phyloP scores from a whole-genome alignment of 2,888 invertebrate genomes.

The Chloroclysta siterata region DNA sequence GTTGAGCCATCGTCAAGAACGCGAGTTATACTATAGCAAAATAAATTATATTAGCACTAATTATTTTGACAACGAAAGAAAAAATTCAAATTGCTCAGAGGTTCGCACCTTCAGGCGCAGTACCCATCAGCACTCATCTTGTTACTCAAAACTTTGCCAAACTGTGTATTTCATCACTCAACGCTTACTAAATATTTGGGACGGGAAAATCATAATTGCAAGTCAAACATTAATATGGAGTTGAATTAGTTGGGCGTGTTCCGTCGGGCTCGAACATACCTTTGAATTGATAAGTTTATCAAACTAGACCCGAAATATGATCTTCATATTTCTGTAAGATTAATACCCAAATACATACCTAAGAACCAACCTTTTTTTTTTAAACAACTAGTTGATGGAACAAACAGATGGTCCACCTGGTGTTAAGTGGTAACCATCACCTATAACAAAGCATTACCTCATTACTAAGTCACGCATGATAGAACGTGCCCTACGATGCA shows the following conservation, averaged over 20 bases:
- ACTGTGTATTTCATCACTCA: conserved; percentile 29
- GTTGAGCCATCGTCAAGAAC: too few relatives aligned
- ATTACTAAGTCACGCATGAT: too few relatives aligned
- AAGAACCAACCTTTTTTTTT: too few relatives aligned
- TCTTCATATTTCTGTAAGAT: not conserved
- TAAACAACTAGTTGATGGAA: too few relatives aligned
- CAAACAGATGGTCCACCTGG: too few relatives aligned
- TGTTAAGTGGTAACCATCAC: too few relatives aligned
- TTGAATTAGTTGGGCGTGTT: conserved; percentile 23
- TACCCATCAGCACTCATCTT: not conserved
- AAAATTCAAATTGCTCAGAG: not conserved
- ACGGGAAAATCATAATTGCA: conserved; percentile 23
- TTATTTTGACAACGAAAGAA: not conserved
- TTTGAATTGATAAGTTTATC: conserved; percentile 26
- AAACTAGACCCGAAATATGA: conserved; percentile 8
- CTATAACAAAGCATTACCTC: too few relatives aligned
- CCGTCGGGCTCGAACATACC: conserved; percentile 16
- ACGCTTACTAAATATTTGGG: conserved; percentile 26
- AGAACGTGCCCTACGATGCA: too few relatives aligned
- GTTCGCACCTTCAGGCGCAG: conserved; percentile 4
- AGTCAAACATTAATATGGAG: conserved; percentile 32
- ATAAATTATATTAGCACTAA: too few relatives aligned
- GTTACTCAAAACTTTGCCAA: conserved; percentile 24
- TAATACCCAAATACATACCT: too few relatives aligned
- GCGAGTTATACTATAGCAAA: too few relatives aligned